Evolutionary conservation across 1,140 invertebrate species (phyloP), one percentile per base, ranked within the genome.

Genomic region (Apocrypta bakeri): DNA sequence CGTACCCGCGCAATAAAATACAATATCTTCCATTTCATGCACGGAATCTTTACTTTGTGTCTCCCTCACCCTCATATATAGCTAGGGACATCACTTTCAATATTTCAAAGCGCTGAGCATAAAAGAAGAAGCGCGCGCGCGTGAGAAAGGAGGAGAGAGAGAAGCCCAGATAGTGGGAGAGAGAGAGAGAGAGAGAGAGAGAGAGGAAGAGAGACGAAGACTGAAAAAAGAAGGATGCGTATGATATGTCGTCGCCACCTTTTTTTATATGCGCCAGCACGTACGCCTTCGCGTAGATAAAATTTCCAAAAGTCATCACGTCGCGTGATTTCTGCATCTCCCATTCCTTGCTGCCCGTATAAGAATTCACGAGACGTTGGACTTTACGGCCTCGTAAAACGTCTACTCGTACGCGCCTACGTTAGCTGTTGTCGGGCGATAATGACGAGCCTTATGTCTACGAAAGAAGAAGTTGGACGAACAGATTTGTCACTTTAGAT

Each of bases 241-340:
- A 9, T 31, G 48, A 76, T 33, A 63, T 63, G 48, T 76, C 73
- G 25, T 24, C 29, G 11, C 42, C 14, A 21, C 40, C 40, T 83
- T 83, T 83, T 79, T 61, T 68, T 29, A 64, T 82, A 69, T 61
- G 21, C 42, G 33, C 56, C 12, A 31, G 64, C 33, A 61, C 14
- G 73, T 76, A 61, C 71, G 21, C 42, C 33, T 33, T 4, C 21
- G 48, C 48, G 48, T 12, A 78, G 37, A 83, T 83, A 83, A 83
- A 83, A 76, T 83, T 79, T 80, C 61, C 77, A 80, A 83, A 83
- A 83, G 77, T 83, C 82, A 83, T 83, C 82, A 42, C 61, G 64
- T 73, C 77, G 42, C 75, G 77, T 80, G 82, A 83, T 79, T 80
- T 83, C 64, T 75, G 71, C 37, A 72, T 79, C 40, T 78, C 31